A percentile compares a stretch with the other conserved stretches of the same genome.
Evolutionary conservation across 1,140 invertebrate species (phyloP).

Genomic region (Drosophila sechellia): DNA sequence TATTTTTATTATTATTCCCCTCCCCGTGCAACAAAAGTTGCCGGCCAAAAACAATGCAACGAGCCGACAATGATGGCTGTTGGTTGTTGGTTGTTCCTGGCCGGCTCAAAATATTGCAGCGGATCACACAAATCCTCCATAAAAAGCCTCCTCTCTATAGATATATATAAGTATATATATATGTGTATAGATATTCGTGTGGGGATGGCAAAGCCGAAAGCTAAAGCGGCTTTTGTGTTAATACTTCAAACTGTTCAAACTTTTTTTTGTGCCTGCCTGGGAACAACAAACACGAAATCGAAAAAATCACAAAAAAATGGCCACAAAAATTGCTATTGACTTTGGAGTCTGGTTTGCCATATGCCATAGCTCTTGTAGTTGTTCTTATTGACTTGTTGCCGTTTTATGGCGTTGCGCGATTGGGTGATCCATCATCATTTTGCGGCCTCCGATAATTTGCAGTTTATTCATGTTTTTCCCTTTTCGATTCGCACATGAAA

Average conservation of each 20-base stretch:
- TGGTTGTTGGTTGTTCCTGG: constrained; percentile 24
- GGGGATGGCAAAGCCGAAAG: constrained; percentile 62
- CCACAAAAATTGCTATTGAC: constrained; percentile 76
- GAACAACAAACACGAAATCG: constrained; percentile 32
- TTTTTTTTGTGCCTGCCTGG: constrained; percentile 48
- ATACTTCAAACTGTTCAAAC: constrained; percentile 74
- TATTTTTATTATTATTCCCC: constrained; percentile 71
- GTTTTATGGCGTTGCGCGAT: constrained; percentile 74
- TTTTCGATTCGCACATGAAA: constrained; percentile 52
- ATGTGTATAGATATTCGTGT: constrained; percentile 12
- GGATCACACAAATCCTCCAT: constrained; percentile 83
- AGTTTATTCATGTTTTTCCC: constrained; percentile 48
- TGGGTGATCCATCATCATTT: constrained; percentile 79
- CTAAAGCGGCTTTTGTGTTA: constrained; percentile 81
- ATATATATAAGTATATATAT: constrained; percentile 25
- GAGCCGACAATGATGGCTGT: constrained; percentile 49
- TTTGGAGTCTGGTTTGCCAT: constrained; percentile 45
- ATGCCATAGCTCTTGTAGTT: constrained; percentile 50
- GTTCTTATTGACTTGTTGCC: constrained; percentile 80
- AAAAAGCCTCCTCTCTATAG: constrained; percentile 51
- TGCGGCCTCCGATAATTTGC: constrained; percentile 65
- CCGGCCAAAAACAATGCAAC: constrained; percentile 71
- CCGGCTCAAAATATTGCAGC: constrained; percentile 75
- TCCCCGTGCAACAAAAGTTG: constrained; percentile 25
- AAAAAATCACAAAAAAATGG: constrained; percentile 62